A percentile compares a stretch with the other conserved stretches of the same genome.
phyloP scores from a whole-genome alignment of 30 jellyfish, hydroid and myxozoan genomes.

The Turritopsis rubra region DNA sequence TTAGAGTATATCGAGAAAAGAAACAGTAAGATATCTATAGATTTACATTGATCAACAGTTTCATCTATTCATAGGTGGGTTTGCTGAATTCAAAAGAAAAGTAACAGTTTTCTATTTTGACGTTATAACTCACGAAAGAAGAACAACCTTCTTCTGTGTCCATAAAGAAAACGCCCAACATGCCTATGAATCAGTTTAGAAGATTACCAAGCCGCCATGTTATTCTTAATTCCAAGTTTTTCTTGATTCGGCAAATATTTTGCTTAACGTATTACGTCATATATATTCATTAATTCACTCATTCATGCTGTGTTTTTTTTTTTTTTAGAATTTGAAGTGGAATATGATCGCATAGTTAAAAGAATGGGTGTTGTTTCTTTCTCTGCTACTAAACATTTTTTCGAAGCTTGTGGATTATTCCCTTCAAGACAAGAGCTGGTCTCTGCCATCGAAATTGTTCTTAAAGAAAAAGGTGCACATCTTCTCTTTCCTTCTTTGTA shows the following conservation, averaged over 20 bases:
- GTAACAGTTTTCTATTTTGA: too few relatives aligned
- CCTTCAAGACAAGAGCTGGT: conserved; percentile 60
- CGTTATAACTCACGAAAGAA: too few relatives aligned
- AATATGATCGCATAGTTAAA: conserved; percentile 57
- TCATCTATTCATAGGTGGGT: not conserved
- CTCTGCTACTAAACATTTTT: conserved; percentile 48
- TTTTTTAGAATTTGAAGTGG: conserved; percentile 59
- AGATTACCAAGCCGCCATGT: too few relatives aligned
- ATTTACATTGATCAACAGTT: not conserved
- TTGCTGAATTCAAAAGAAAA: too few relatives aligned
- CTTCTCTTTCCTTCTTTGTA: not conserved
- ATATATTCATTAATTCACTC: too few relatives aligned
- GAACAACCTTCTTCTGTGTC: too few relatives aligned
- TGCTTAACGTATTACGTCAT: too few relatives aligned
- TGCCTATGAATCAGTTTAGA: too few relatives aligned
- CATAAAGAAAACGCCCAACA: too few relatives aligned
- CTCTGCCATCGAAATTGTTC: conserved; percentile 29
- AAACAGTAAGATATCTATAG: conserved; percentile 46
- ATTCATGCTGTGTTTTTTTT: too few relatives aligned
- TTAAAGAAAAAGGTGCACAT: conserved; percentile 36
- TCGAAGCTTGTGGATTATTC: conserved; percentile 59
- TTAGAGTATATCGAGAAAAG: conserved; percentile 61
- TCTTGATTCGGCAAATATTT: too few relatives aligned
- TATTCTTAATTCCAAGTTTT: too few relatives aligned
- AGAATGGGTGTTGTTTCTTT: conserved; percentile 29